Evolutionary conservation across 2,797 vertebrate species (phyloP), one percentile per base, ranked within the genome.

Genomic region (Chaetophractus vellerosus): DNA sequence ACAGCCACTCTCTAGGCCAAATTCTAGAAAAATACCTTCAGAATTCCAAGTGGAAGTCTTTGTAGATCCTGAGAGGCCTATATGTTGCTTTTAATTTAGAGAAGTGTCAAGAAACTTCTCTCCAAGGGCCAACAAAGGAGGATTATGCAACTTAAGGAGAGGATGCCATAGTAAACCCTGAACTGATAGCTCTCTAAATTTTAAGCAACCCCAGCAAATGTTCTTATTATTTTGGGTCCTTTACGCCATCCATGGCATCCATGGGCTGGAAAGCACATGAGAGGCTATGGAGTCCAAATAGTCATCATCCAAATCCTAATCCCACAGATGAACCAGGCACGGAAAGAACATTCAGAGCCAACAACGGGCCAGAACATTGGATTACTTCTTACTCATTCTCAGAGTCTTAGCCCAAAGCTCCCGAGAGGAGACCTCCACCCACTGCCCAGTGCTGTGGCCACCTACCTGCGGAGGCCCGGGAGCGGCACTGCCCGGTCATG

Each of bases 401-500:
- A 57, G 31, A 74, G 80, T 19, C n/a, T 55, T 21, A 68, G 57
- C 72, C 59, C 82, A 90, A n/a, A 55, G 16, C 61, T 28, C 6
- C 68, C 0, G 15, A 36, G 66, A 55, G 18, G 12, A 69, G 45
- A 69, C 84, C n/a, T 78, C 28, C 6, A 0, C 19, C 12, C 90
- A 71, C 41, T 38, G 64, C 19, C 41, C 10, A 1, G 31, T 3
- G 0, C 23, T 74, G 2, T 69, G 33, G 50, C 21, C 38, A 96
- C 97, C 92, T 97, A 99, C 99, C 99, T 99, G 98, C 98, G 1
- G 99, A 96, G 85, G 97, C 33, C 36, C 98, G 98, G 83, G 99
- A 98, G 94, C 98, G 98, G 96, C 99, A 99, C 98, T 99, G 99
- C 88, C 99, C 99, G 0, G 98, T 98, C 99, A 99, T 99, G 15